Evolutionary conservation across 2,797 vertebrate species (phyloP), one percentile per base, ranked within the genome.

Genomic region (Dermochelys coriacea): DNA sequence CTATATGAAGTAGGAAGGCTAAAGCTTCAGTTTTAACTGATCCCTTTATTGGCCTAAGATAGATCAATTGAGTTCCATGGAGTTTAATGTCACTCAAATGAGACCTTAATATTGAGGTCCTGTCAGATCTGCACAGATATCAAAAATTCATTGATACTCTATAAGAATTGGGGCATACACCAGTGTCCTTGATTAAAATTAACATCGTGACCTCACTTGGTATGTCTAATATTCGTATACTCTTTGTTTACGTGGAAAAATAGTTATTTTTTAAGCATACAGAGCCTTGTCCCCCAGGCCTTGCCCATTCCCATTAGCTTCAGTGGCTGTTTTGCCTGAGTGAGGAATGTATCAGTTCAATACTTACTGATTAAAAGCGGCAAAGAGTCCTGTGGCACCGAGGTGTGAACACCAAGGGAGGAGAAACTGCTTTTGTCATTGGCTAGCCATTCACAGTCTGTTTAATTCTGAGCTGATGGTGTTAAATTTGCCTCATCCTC

Each of bases 111-210:
- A 68, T 21, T 68, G 61, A 68, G 61, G 10, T 34, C 68, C 27
- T 86, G 50, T 7, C 37, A 37, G 5, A 45, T 85, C 2, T 50
- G 10, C 5, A 27, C 84, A 34, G 79, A 25, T 0, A 0, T 34
- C 74, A 54, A 21, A 31, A 15, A 75, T 8, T 34, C 54, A 34
- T 11, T 61, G 19, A 16, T 59, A 52, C 27, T 45, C 10, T 75
- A 31, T 37, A 74, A 52, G 57, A 0, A 1, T 12, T 11, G 19
- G 4, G 7, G 7, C 34, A 21, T 1, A 1, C 27, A 21, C 74
- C 12, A 2, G 0, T 2, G 78, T 52, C 57, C 31, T 9, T 85
- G 11, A 50, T 16, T 29, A 47, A 83, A 45, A 61, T 37, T 34
- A 51, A 21, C 23, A 5, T 6, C 2, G 10, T 12, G 16, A 2